Percentiles rank a stretch among this genome's conserved stretches.
These are phyloP conservation scores for Serilophus lunatus DNA, from an alignment of 2,113 vertebrate genomes.

Conservation along the genomic window DNA sequence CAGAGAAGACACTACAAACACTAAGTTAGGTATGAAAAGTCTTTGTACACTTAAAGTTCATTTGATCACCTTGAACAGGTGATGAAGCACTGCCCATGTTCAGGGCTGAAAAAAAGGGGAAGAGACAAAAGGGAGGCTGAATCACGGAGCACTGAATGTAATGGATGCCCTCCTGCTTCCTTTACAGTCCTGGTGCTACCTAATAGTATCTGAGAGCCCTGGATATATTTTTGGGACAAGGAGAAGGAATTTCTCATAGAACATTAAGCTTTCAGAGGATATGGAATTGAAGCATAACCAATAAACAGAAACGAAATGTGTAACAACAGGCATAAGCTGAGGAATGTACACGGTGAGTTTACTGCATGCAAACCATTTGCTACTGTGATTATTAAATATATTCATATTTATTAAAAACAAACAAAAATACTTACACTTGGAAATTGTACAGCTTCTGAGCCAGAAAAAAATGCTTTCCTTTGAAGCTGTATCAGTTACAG, in stretches of 20 bases:
- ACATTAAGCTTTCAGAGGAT: not conserved
- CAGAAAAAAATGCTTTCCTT: not conserved
- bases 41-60: not conserved
- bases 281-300: not conserved
- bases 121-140: not conserved
- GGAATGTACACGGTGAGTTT: not conserved
- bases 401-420: not conserved
- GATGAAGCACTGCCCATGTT: not conserved
- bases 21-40: not conserved
- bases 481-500: not conserved
- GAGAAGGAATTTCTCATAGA: not conserved
- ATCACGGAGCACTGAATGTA: not conserved
- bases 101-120: accelerated
- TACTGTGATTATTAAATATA: not conserved
- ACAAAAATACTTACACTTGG: not conserved
- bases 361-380: not conserved
- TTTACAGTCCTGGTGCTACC: not conserved
- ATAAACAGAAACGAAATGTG: not conserved
- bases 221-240: not conserved
- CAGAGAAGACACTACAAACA: not conserved
- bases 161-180: not conserved
- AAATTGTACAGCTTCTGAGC: not conserved
- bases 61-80: not conserved
- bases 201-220: not conserved
- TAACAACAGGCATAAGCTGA: not conserved